Percentiles rank a stretch among this genome's conserved stretches.
phyloP scores from a whole-genome alignment of 2,113 vertebrate genomes.

The Brienomyrus longianalis region DNA sequence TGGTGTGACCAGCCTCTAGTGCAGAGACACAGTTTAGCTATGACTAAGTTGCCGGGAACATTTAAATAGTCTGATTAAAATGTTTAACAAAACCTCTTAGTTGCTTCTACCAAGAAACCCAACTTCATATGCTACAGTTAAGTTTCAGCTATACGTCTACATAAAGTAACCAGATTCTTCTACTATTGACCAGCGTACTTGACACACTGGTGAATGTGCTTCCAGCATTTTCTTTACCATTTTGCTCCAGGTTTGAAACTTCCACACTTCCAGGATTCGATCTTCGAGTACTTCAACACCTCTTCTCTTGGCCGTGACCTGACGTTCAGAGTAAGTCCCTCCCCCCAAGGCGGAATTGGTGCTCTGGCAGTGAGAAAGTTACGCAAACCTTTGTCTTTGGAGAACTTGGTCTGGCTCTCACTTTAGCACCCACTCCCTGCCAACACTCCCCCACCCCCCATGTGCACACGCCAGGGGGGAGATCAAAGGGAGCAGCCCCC shows the following conservation, averaged over 20 bases:
- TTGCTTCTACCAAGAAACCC: background rate
- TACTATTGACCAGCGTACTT: background rate
- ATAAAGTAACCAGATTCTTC: background rate
- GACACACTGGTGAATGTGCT: background rate
- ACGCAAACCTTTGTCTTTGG: background rate
- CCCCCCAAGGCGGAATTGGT: background rate
- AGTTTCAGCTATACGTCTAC: background rate
- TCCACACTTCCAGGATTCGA: constrained; percentile 88
- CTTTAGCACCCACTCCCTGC: background rate
- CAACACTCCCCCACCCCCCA: background rate
- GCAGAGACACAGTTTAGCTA: background rate
- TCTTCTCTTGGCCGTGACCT: constrained; percentile 89
- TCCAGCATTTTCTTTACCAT: background rate
- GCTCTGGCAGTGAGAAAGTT: background rate
- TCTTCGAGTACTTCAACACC: constrained; percentile 97
- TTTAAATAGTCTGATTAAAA: background rate
- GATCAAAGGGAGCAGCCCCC: background rate
- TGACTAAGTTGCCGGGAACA: background rate
- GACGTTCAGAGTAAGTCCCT: constrained; percentile 83
- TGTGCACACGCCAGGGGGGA: background rate
- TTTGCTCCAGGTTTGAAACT: constrained; percentile 77
- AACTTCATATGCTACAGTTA: background rate
- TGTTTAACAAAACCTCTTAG: background rate
- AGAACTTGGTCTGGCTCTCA: background rate
- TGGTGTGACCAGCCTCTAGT: background rate